Percentiles rank a stretch among this genome's conserved stretches.
These are phyloP conservation scores for Picathartes gymnocephalus DNA, from an alignment of 2,113 vertebrate species.

Conservation along the genomic window DNA sequence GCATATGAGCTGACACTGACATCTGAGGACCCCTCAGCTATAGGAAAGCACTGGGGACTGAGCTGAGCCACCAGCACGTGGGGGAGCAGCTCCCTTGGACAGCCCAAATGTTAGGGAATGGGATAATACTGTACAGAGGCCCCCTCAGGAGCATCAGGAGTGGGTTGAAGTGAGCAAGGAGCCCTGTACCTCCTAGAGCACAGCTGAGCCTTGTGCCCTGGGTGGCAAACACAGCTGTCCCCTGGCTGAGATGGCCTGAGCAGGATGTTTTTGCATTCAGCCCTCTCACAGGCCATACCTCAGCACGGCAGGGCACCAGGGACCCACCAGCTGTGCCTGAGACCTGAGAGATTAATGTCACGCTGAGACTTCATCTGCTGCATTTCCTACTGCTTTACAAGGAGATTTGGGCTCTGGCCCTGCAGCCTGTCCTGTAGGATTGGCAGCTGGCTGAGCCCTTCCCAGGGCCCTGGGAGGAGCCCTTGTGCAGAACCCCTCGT, in stretches of 20 bases:
- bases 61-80: not conserved
- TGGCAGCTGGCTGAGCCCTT: not conserved
- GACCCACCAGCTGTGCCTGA: not conserved
- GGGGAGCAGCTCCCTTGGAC: not conserved
- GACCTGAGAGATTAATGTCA: not conserved
- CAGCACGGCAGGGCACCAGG: not conserved
- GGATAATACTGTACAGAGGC: not conserved
- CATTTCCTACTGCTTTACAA: not conserved
- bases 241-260: not conserved
- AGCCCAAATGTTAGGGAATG: not conserved
- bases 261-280: not conserved
- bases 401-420: not conserved
- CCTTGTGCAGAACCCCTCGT: too few species aligned
- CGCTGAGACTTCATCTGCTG: not conserved
- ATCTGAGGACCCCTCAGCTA: not conserved
- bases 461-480: not conserved
- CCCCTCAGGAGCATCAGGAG: not conserved
- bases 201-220: not conserved
- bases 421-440: not conserved
- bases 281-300: not conserved
- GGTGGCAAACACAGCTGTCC: not conserved
- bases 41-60: not conserved
- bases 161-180: not conserved
- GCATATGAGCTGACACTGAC: not conserved
- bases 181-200: not conserved